These are phyloP conservation scores for Botia almorhae DNA, from an alignment of 2,797 vertebrate genomes.

Conservation along the genomic window DNA sequence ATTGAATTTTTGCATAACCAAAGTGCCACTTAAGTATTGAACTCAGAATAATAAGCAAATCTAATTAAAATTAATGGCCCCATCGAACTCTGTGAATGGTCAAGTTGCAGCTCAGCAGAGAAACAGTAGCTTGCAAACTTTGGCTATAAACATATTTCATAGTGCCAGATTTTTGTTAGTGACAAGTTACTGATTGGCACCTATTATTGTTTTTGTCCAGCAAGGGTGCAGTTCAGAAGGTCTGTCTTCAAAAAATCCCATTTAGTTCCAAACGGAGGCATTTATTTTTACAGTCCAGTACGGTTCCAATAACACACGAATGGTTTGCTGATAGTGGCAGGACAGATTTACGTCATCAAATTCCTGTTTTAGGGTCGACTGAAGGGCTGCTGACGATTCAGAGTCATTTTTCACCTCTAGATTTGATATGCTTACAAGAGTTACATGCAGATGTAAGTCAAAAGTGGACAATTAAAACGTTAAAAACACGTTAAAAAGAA, in stretches of 20 bases:
- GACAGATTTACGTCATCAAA: constrained; percentile 6
- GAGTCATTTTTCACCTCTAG: background rate
- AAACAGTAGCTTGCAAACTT: background rate
- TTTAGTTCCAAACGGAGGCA: constrained; percentile 62
- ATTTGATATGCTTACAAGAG: background rate
- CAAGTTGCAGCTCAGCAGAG: background rate
- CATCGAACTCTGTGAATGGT: background rate
- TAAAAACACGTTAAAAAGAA: too few species aligned
- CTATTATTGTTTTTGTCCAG: constrained; percentile 14
- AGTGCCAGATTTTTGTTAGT: background rate
- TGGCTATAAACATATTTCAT: background rate
- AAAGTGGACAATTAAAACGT: background rate
- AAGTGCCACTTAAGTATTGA: constrained; percentile 8
- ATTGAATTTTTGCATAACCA: background rate
- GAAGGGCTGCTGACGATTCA: constrained; percentile 57
- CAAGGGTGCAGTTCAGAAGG: constrained; percentile 47
- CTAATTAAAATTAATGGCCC: constrained; percentile 27
- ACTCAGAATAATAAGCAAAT: constrained; percentile 4
- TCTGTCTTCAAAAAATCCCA: constrained; percentile 51
- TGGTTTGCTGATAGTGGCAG: constrained; percentile 64
- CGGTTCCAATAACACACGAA: constrained; percentile 60
- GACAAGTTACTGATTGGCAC: background rate
- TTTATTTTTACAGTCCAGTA: constrained; percentile 65
- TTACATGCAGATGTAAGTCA: background rate
- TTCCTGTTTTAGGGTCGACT: constrained; percentile 45